A percentile compares a stretch with the other conserved stretches of the same genome.
Conservation (phyloP, 2,888 invertebrate species). For the Latrodectus elegans region DNA sequence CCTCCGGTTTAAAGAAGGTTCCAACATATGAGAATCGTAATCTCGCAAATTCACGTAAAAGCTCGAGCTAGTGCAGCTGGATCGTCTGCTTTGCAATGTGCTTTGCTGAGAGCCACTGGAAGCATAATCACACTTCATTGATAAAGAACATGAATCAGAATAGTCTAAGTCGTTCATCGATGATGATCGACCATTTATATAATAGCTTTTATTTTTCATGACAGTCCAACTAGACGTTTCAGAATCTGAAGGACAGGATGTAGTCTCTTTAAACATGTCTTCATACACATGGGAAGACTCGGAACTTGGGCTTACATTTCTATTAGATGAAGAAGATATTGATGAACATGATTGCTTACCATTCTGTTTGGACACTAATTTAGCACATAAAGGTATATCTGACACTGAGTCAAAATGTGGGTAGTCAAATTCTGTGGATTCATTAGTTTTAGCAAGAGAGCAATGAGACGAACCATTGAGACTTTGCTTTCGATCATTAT, state of each 20-base stretch:
- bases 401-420: constrained; percentile 46
- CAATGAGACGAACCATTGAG: neutral
- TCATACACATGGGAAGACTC: constrained; percentile 57
- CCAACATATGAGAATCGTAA: constrained; percentile 57
- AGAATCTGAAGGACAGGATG: constrained; percentile 56
- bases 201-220: constrained; percentile 55
- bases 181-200: constrained; percentile 51
- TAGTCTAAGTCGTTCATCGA: constrained; percentile 60
- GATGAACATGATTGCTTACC: constrained; percentile 19
- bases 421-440: constrained; percentile 8
- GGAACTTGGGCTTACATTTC: constrained; percentile 34
- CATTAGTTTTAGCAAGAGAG: neutral
- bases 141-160: constrained; percentile 59
- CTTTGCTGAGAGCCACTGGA: constrained; percentile 55
- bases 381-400: constrained; percentile 58
- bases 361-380: constrained; percentile 52
- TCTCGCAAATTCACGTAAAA: constrained; percentile 56
- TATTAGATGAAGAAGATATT: constrained; percentile 13
- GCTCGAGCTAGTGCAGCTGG: constrained; percentile 45
- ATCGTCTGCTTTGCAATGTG: constrained; percentile 50
- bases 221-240: constrained; percentile 58
- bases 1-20: constrained; percentile 23
- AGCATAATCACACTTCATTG: constrained; percentile 56
- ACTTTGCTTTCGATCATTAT: neutral
- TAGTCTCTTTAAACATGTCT: constrained; percentile 62